Conservation (phyloP, 2,113 vertebrate genomes). For the Crocuta crocuta region DNA sequence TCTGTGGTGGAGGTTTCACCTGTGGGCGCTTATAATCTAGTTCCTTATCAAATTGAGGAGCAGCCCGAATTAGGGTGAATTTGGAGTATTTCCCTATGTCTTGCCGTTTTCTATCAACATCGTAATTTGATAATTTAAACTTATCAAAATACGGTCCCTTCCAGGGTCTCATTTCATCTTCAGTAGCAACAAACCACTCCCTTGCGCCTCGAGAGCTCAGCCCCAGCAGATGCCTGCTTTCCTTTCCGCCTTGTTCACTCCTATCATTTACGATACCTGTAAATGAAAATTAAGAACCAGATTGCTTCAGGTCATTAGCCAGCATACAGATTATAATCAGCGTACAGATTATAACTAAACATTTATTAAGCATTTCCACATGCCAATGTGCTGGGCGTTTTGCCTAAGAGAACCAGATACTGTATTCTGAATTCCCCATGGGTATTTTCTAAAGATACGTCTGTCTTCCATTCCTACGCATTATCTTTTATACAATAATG, state of each 20-base stretch:
- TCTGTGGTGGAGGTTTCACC: neutral
- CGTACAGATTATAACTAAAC: neutral
- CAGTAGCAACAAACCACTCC: neutral
- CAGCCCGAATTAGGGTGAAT: neutral
- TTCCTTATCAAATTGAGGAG: neutral
- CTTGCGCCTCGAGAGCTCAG: too few relatives aligned
- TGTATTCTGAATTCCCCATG: neutral
- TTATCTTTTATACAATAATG: neutral
- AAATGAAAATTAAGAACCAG: neutral
- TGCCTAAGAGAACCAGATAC: neutral
- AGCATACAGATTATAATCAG: neutral
- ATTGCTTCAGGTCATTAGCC: neutral
- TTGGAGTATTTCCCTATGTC: neutral
- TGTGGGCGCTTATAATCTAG: neutral
- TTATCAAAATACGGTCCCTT: neutral
- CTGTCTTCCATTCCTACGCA: neutral
- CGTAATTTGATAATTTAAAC: neutral
- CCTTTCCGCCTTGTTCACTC: neutral
- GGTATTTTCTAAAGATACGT: neutral
- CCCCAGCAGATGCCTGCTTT: fast-evolving
- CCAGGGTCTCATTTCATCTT: neutral
- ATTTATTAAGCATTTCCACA: neutral
- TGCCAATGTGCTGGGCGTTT: neutral
- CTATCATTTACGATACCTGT: neutral
- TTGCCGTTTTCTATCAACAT: neutral